phyloP scores from a whole-genome alignment of 2,797 vertebrate genomes.

The Chromis chromis region DNA sequence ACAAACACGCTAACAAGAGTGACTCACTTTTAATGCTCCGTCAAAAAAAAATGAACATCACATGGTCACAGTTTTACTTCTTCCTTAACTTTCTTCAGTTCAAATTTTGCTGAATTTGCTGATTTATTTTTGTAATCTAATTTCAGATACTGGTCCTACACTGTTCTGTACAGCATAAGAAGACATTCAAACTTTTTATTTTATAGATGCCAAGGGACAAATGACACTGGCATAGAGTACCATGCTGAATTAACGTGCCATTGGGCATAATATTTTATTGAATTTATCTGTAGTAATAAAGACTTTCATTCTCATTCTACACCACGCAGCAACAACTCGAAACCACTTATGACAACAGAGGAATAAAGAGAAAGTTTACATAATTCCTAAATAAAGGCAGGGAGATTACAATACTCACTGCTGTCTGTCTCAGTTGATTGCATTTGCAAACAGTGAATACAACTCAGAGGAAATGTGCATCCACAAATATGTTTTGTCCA shows the following conservation, averaged over 20 bases:
- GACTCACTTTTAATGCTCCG: too few relatives aligned
- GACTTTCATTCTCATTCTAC: conserved; percentile 21
- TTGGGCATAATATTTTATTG: conserved; percentile 3
- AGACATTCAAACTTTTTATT: background rate
- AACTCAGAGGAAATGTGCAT: conserved; percentile 15
- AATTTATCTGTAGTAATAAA: conserved; percentile 13
- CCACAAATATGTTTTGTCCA: conserved; percentile 16
- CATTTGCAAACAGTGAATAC: conserved; percentile 33
- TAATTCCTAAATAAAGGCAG: conserved; percentile 20
- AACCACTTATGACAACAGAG: conserved; percentile 12
- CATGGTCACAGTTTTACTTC: too few relatives aligned
- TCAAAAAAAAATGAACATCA: too few relatives aligned
- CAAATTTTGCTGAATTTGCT: background rate
- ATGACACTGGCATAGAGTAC: background rate
- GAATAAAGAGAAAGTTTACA: conserved; percentile 23
- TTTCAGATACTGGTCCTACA: background rate
- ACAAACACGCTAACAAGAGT: too few relatives aligned
- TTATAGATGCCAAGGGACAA: conserved; percentile 3
- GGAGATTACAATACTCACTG: conserved; percentile 20
- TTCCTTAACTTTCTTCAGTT: background rate
- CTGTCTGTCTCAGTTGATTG: conserved; percentile 28
- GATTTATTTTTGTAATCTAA: background rate
- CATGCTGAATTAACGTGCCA: background rate
- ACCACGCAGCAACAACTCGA: conserved; percentile 11
- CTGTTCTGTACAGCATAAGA: background rate